Percentiles rank a stretch among this genome's conserved stretches.
Evolutionary conservation across 2,797 vertebrate species (phyloP).

Genomic region (Sebastes flavidus): DNA sequence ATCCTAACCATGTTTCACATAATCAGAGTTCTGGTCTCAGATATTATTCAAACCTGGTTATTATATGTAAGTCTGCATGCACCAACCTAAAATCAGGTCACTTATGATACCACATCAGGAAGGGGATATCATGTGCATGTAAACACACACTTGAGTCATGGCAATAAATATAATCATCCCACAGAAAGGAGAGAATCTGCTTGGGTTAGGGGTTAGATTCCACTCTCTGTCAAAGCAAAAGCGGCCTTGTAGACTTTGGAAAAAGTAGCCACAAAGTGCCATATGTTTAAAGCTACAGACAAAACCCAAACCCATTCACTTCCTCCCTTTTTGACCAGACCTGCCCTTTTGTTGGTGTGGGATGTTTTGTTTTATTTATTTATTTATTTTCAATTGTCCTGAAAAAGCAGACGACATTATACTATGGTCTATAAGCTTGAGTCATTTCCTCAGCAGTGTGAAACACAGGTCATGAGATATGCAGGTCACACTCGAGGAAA

Average conservation of each 20-base stretch:
- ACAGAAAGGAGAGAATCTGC: background rate
- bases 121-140: background rate
- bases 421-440: background rate
- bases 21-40: background rate
- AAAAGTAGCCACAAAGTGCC: background rate
- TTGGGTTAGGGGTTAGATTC: background rate
- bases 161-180: background rate
- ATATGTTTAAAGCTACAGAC: background rate
- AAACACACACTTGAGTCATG: background rate
- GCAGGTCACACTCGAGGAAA: slow-evolving; percentile 47
- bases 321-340: background rate
- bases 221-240: background rate
- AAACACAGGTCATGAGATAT: slow-evolving; percentile 28
- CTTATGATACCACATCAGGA: background rate
- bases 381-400: background rate
- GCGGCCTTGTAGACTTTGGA: background rate
- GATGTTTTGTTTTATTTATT: background rate
- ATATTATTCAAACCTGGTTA: background rate
- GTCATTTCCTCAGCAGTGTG: slow-evolving; percentile 39
- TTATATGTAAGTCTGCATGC: background rate
- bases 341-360: background rate
- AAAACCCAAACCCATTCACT: background rate
- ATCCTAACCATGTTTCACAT: background rate
- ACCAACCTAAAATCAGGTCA: background rate
- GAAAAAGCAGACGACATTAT: slow-evolving; percentile 3